Percentiles rank a stretch among this genome's conserved stretches.
These are phyloP conservation scores for Rhynchomys soricoides DNA, from an alignment of 2,113 vertebrate genomes.

Conservation along the genomic window DNA sequence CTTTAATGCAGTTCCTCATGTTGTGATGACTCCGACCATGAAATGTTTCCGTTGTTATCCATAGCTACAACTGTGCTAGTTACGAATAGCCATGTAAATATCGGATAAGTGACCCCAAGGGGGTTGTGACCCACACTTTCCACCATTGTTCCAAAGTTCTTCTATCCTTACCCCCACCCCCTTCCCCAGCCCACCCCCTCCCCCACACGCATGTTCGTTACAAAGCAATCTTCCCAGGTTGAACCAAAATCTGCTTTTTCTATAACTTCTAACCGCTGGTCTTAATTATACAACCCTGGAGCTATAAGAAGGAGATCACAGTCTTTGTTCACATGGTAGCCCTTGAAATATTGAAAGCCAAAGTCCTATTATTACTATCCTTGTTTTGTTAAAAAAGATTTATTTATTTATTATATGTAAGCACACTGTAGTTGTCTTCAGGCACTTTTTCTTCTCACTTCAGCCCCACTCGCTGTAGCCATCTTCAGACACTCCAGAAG, in stretches of 20 bases:
- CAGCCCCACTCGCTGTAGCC: too few species aligned
- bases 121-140: neutral
- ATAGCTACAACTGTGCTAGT: neutral
- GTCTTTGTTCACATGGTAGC: slow-evolving; percentile 36
- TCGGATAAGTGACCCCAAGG: neutral
- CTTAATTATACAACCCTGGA: slow-evolving; percentile 64
- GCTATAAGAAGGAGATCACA: slow-evolving; percentile 60
- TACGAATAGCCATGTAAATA: neutral
- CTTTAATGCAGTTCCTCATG: neutral
- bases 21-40: neutral
- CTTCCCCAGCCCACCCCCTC: too few species aligned
- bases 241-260: slow-evolving; percentile 55
- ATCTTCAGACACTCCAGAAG: too few species aligned
- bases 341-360: slow-evolving; percentile 60
- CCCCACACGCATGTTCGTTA: neutral
- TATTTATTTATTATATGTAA: too few species aligned
- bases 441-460: too few species aligned
- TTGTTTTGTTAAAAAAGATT: too few species aligned
- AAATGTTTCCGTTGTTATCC: neutral
- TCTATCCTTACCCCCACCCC: neutral
- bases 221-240: slow-evolving; percentile 6
- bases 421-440: too few species aligned
- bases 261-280: slow-evolving; percentile 48
- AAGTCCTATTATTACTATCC: slow-evolving; percentile 43
- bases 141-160: neutral